Evolutionary conservation across 2,113 vertebrate genomes (phyloP).

Genomic region (Eretmochelys imbricata): DNA sequence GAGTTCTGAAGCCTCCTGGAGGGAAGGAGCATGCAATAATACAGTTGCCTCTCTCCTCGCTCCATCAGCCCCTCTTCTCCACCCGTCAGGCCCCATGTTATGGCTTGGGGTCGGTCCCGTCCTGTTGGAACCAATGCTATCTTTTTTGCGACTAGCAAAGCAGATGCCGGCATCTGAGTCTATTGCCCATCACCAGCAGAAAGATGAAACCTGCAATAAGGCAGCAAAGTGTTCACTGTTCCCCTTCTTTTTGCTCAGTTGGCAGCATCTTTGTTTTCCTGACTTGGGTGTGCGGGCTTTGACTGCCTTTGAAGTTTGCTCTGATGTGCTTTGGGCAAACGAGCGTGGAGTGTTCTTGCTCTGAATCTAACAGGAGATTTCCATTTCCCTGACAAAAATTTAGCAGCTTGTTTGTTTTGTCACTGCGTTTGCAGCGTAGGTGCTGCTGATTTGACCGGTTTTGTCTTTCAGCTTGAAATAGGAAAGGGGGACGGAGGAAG

Average conservation of each 20-base stretch:
- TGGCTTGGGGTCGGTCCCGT: background rate
- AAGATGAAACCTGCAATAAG: background rate
- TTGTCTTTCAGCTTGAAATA: background rate
- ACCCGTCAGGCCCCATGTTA: background rate
- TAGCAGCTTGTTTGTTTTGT: background rate
- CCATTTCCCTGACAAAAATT: background rate
- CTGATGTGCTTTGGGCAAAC: background rate
- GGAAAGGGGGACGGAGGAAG: background rate
- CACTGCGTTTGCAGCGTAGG: background rate
- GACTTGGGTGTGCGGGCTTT: background rate
- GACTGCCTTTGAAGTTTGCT: background rate
- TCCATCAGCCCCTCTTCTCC: background rate
- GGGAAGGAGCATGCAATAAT: background rate
- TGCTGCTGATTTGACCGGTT: background rate
- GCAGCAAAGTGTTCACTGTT: background rate
- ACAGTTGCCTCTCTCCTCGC: background rate
- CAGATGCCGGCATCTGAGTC: background rate
- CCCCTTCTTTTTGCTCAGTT: background rate
- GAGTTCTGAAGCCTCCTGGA: background rate
- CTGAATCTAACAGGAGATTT: background rate
- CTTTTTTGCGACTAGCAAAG: background rate
- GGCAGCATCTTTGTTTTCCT: background rate
- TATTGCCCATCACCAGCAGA: background rate
- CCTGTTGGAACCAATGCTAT: background rate
- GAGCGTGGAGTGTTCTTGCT: background rate